Conservation (phyloP, 2,113 vertebrate genomes). For the Percina caprodes region DNA sequence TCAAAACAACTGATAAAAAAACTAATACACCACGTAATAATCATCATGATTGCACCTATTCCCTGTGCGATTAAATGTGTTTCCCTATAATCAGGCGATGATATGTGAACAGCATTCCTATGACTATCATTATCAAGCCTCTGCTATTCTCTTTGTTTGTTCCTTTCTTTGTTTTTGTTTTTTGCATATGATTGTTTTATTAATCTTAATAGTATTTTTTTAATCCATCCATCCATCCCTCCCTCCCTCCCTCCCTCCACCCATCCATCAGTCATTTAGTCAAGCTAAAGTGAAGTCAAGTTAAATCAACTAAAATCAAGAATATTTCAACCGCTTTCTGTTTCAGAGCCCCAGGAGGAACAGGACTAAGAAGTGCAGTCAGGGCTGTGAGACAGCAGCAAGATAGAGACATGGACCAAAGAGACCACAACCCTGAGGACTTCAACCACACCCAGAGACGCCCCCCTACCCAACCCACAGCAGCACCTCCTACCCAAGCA, state of each 20-base stretch:
- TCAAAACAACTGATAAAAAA: constrained; percentile 47
- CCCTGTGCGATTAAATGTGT: constrained; percentile 59
- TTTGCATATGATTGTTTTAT: background rate
- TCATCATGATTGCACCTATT: constrained; percentile 62
- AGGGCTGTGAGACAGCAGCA: constrained; percentile 83
- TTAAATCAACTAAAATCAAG: constrained; percentile 19
- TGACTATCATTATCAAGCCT: constrained; percentile 22
- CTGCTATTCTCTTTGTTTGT: background rate
- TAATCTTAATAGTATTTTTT: background rate
- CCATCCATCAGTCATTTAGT: too few species aligned
- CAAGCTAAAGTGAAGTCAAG: background rate
- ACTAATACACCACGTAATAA: constrained; percentile 48
- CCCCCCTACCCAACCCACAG: constrained; percentile 15
- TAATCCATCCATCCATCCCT: background rate
- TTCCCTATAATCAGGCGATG: constrained; percentile 50
- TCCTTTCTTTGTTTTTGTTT: background rate
- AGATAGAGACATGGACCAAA: constrained; percentile 77
- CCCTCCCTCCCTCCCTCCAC: too few species aligned
- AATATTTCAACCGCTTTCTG: constrained; percentile 50
- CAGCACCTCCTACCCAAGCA: constrained; percentile 37
- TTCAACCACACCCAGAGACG: constrained; percentile 65
- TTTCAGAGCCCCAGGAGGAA: constrained; percentile 86
- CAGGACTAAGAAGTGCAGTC: constrained; percentile 80
- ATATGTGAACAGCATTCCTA: constrained; percentile 47
- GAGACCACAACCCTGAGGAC: constrained; percentile 73